A percentile compares a stretch with the other conserved stretches of the same genome.
These are phyloP conservation scores for Lomographa bimaculata DNA, from an alignment of 2,888 invertebrate species.

Conservation along the genomic window DNA sequence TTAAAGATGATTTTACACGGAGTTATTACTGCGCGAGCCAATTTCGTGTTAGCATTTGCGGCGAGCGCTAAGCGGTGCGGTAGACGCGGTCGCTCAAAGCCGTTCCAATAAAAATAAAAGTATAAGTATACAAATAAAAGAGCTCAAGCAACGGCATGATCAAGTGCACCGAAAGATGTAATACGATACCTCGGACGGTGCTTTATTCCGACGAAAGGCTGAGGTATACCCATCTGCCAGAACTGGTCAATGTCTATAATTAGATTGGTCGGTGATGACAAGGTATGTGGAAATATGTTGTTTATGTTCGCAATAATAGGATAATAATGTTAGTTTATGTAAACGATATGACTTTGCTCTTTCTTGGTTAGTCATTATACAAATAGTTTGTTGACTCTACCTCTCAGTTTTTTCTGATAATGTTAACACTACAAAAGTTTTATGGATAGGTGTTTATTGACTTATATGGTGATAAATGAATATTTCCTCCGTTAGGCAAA, in stretches of 20 bases:
- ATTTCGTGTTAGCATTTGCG: conserved; percentile 50
- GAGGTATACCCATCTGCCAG: conserved; percentile 32
- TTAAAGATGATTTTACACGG: conserved; percentile 49
- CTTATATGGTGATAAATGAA: no score
- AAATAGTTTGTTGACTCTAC: conserved; percentile 4
- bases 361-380: not conserved
- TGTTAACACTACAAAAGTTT: not conserved
- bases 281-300: conserved; percentile 24
- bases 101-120: conserved; percentile 60
- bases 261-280: conserved; percentile 52
- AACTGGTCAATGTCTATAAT: conserved; percentile 59
- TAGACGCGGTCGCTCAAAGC: conserved; percentile 67
- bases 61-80: conserved; percentile 65
- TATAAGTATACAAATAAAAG: conserved; percentile 65
- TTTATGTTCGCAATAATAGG: conserved; percentile 28
- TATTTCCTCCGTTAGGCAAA: no score
- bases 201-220: conserved; percentile 50
- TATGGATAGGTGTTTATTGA: conserved; percentile 1
- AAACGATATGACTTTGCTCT: conserved; percentile 2
- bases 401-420: not conserved
- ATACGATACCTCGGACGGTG: conserved; percentile 69
- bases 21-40: conserved; percentile 43
- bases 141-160: conserved; percentile 72
- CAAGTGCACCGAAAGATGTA: conserved; percentile 77
- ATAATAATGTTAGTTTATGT: conserved; percentile 35